A percentile compares a stretch with the other conserved stretches of the same genome.
Conservation (phyloP, 1,140 invertebrate genomes). For the Leptopilina clavipes region DNA sequence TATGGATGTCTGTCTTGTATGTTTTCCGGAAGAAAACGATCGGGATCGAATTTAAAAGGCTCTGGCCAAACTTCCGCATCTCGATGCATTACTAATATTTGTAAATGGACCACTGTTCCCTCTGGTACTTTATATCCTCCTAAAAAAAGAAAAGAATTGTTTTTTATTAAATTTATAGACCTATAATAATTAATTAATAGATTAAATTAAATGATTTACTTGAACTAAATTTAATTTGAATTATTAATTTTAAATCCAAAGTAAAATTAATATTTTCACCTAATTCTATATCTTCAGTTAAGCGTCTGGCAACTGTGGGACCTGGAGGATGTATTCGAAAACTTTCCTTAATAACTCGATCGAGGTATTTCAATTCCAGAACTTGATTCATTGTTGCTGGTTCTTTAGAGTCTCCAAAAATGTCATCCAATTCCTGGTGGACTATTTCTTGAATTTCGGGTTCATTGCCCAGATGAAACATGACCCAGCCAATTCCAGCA, state of each 20-base stretch:
- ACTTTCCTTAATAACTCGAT: slow-evolving; percentile 80
- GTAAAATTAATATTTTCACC: slow-evolving; percentile 63
- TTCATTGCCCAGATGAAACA: slow-evolving; percentile 76
- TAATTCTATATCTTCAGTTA: slow-evolving; percentile 77
- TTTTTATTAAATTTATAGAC: no score
- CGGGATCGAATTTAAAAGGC: slow-evolving; percentile 79
- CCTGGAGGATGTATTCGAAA: slow-evolving; percentile 79
- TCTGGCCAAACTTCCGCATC: slow-evolving; percentile 76
- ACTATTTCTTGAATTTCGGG: slow-evolving; percentile 78
- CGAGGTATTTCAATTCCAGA: slow-evolving; percentile 77
- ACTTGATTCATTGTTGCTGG: slow-evolving; percentile 72
- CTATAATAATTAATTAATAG: no score
- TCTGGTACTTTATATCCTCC: slow-evolving; percentile 52
- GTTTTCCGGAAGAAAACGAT: slow-evolving; percentile 77
- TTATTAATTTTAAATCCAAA: no score
- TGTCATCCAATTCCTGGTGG: slow-evolving; percentile 77
- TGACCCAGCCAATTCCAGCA: slow-evolving; percentile 75
- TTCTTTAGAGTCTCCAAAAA: slow-evolving; percentile 73
- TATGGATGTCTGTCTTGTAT: slow-evolving; percentile 67
- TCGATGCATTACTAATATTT: slow-evolving; percentile 78
- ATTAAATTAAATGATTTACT: neutral
- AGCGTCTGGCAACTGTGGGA: slow-evolving; percentile 74
- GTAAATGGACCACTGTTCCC: slow-evolving; percentile 69
- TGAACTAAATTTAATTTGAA: no score
- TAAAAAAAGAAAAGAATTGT: slow-evolving; percentile 37